Evolutionary conservation across 2,888 invertebrate species (phyloP).

Genomic region (Asteroscopus sphinx): DNA sequence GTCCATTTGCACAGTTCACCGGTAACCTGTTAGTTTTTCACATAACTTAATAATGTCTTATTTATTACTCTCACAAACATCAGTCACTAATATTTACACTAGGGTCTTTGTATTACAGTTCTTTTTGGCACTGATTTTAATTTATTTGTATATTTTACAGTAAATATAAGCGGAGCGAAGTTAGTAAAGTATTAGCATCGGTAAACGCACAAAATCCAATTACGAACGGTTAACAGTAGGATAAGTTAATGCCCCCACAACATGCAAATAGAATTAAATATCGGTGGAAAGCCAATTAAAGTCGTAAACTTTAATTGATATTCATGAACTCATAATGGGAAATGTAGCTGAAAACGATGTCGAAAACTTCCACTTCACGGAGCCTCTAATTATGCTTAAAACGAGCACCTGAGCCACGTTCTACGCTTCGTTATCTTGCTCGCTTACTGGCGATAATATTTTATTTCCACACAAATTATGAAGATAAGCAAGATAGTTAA

Average conservation of each 20-base stretch:
- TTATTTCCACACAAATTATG: constrained; percentile 48
- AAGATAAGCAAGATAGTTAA: constrained; percentile 38
- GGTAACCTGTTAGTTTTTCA: too few relatives aligned
- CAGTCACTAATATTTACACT: too few relatives aligned
- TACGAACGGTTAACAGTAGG: constrained; percentile 69
- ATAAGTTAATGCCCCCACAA: constrained; percentile 75
- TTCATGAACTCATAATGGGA: constrained; percentile 78
- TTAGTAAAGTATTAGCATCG: too few relatives aligned
- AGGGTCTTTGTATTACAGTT: too few relatives aligned
- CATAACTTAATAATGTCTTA: too few relatives aligned
- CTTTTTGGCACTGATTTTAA: too few relatives aligned
- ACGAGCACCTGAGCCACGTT: constrained; percentile 59
- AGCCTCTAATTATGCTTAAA: constrained; percentile 67
- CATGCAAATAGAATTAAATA: constrained; percentile 84
- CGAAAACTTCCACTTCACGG: constrained; percentile 65
- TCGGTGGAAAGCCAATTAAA: constrained; percentile 77
- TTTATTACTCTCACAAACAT: too few relatives aligned
- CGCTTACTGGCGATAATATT: constrained; percentile 39
- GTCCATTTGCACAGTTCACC: too few relatives aligned
- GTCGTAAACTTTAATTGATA: constrained; percentile 83
- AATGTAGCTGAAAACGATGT: constrained; percentile 65
- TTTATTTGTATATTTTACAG: too few relatives aligned
- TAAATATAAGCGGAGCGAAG: too few relatives aligned
- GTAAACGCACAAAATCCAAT: constrained; percentile 74
- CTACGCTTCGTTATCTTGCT: constrained; percentile 45